Evolutionary conservation across 1,140 invertebrate species (phyloP).

Genomic region (Archivesica marissinica): DNA sequence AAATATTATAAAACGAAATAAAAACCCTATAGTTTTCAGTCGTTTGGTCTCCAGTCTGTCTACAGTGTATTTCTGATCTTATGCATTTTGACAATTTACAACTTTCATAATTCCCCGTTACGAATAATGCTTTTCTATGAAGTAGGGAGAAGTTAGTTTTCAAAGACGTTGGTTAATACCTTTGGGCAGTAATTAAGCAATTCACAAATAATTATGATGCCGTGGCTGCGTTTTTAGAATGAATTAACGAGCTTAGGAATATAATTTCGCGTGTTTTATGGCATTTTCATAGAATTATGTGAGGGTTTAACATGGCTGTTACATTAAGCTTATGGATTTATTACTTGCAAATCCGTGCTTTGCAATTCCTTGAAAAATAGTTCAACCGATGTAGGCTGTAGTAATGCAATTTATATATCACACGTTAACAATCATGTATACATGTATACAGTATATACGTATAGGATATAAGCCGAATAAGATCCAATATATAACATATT

Average conservation of each 20-base stretch:
- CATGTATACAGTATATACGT: too few species aligned
- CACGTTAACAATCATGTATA: too few species aligned
- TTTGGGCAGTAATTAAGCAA: conserved; percentile 53
- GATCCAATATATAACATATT: too few species aligned
- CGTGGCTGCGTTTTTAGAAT: conserved; percentile 19
- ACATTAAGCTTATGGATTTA: conserved; percentile 34
- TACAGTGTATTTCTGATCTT: conserved; percentile 27
- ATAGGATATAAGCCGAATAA: too few species aligned
- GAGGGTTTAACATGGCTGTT: conserved; percentile 15
- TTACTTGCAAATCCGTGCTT: not conserved
- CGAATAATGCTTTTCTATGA: conserved; percentile 46
- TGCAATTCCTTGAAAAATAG: not conserved
- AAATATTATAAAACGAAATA: conserved; percentile 38
- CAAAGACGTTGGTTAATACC: conserved; percentile 33
- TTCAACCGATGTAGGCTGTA: too few species aligned
- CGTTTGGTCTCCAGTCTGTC: conserved; percentile 8
- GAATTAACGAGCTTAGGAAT: conserved; percentile 24
- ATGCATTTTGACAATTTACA: conserved; percentile 58
- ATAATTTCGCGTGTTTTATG: conserved; percentile 27
- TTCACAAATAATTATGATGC: conserved; percentile 30
- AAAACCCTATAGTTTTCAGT: not conserved
- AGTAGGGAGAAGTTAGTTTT: conserved; percentile 35
- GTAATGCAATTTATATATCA: too few species aligned
- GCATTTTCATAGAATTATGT: not conserved
- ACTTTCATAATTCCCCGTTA: conserved; percentile 43